phyloP scores from a whole-genome alignment of 1,140 invertebrate species.

The Cephus cinctus region DNA sequence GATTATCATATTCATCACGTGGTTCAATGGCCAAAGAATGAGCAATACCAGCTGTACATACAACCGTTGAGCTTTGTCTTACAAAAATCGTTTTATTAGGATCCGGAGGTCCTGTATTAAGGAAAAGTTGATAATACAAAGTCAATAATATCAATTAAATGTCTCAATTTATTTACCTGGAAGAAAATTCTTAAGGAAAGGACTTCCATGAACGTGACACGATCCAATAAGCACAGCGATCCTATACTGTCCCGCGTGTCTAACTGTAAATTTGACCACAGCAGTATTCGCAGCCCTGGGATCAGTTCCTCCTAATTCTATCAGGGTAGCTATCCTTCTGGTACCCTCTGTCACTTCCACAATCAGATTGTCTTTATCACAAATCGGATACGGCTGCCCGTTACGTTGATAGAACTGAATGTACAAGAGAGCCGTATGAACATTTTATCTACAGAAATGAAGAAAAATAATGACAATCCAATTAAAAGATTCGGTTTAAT shows the following conservation, averaged over 20 bases:
- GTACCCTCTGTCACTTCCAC: conserved; percentile 83
- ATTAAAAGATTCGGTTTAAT: conserved; percentile 18
- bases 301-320: conserved; percentile 81
- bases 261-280: conserved; percentile 87
- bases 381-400: conserved; percentile 88
- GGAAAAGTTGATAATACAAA: neutral
- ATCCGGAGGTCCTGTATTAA: conserved; percentile 70
- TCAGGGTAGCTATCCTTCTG: conserved; percentile 78
- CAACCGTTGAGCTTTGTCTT: conserved; percentile 82
- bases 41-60: conserved; percentile 75
- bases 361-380: conserved; percentile 84
- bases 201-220: conserved; percentile 66
- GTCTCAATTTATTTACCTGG: conserved; percentile 54
- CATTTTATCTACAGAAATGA: neutral
- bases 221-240: conserved; percentile 81
- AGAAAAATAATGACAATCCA: conserved; percentile 5
- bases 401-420: conserved; percentile 86
- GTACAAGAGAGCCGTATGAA: conserved; percentile 24
- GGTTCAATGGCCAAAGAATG: conserved; percentile 85
- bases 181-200: conserved; percentile 66
- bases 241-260: conserved; percentile 84
- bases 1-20: conserved; percentile 85
- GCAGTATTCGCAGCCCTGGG: conserved; percentile 81
- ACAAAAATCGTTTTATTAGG: conserved; percentile 82
- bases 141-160: too few relatives aligned